Base-by-base conservation (phyloP, 2,888 invertebrate genomes). In the Pedicia rivosa region DNA sequence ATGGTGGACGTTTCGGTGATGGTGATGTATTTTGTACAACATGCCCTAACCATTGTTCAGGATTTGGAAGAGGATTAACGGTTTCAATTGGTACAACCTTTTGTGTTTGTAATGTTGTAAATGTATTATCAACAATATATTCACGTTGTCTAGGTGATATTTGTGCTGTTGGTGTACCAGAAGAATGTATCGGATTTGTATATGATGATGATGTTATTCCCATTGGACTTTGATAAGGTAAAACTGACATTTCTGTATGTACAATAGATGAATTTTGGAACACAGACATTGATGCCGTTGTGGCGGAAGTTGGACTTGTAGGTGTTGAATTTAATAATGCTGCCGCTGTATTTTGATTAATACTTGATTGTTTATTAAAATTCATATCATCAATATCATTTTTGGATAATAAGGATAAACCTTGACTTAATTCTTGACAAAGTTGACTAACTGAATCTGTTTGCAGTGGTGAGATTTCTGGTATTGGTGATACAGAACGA, bases 1-100 rank as follows among this genome's bases (percentile, higher is more conserved):
- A 66, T 12, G 73, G 63, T 48, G 73, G 60, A 48, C 66, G 53
- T 48, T 73, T 56, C 36, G 66, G 64, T 5, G 70, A 55, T 37
- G 64, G 60, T 37, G 68, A 72, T 49, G 65, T 66, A 43, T 68
- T 67, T 44, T 68, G 69, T 10, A 75, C 74, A 30, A 81, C 72
- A 48, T 78, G 73, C 7, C 80, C 82, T 45, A 86, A 60, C 84
- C 83, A 84, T 49, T 83, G 83, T 48, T 84, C 84, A 1, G 84
- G 81, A 57, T 77, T 78, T 17, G 83, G 84, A 54, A 81, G 65
- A 41, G 66, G 57, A 33, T 63, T 55, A 3, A 62, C 55, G 3
- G 58, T 50, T 42, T 62, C 62, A 14, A 60, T 48, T 53, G 64
- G 46, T 42, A 48, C 44, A 42, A 50, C 40, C 17, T 42, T 43